Conservation (phyloP, 2,113 vertebrate species). For the Tachycineta bicolor region DNA sequence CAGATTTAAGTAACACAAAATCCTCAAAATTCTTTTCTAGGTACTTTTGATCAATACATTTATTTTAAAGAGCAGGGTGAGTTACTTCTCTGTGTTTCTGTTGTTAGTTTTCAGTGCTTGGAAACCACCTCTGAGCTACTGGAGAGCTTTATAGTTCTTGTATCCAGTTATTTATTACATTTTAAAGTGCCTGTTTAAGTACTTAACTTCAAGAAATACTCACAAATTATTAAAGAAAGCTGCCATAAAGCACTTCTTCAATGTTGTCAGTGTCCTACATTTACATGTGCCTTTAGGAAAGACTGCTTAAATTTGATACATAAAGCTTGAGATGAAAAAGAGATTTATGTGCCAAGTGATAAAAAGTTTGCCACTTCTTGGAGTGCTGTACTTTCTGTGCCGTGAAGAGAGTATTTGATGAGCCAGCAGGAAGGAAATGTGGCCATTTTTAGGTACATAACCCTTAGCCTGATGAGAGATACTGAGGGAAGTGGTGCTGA, state of each 20-base stretch:
- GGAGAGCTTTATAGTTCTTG: neutral
- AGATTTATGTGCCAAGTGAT: neutral
- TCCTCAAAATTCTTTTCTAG: neutral
- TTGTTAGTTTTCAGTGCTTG: neutral
- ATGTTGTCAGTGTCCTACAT: neutral
- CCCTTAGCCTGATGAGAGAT: neutral
- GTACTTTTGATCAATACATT: neutral
- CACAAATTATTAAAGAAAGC: neutral
- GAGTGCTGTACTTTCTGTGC: neutral
- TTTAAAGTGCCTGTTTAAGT: neutral
- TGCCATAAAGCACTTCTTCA: neutral
- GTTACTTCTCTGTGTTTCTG: neutral
- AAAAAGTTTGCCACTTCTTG: neutral
- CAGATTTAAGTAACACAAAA: neutral
- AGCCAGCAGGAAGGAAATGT: neutral
- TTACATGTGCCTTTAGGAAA: neutral
- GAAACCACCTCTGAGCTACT: neutral
- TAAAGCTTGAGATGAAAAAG: neutral
- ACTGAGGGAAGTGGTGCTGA: neutral
- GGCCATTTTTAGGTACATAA: neutral
- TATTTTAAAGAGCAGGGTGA: neutral
- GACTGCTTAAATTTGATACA: neutral
- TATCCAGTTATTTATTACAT: neutral
- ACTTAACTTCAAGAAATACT: slow-evolving; percentile 4
- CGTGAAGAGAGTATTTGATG: neutral